phyloP scores from a whole-genome alignment of 1,140 invertebrate species.

The Drosophila elegans region DNA sequence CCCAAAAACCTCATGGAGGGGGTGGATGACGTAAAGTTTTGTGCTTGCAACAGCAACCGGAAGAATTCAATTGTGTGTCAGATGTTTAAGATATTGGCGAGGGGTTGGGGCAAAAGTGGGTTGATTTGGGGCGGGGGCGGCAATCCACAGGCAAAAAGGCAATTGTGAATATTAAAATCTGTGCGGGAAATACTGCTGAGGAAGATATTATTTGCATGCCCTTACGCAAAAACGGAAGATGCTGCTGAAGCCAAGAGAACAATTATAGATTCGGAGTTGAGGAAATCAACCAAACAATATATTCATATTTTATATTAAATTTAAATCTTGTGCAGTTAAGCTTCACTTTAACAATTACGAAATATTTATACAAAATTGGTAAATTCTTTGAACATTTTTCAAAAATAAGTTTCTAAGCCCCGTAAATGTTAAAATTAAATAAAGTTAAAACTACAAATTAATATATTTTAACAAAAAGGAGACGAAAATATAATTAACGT shows the following conservation, averaged over 20 bases:
- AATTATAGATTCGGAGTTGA: slow-evolving; percentile 6
- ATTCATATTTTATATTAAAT: too few relatives aligned
- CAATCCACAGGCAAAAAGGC: slow-evolving; percentile 20
- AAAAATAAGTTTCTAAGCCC: too few relatives aligned
- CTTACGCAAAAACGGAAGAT: slow-evolving; percentile 2
- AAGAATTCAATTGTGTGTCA: slow-evolving; percentile 82
- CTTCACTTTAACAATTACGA: too few relatives aligned
- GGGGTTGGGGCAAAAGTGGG: neutral
- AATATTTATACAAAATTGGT: too few relatives aligned
- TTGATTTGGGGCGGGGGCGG: neutral
- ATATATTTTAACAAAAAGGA: too few relatives aligned
- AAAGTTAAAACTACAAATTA: too few relatives aligned
- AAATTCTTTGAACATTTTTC: too few relatives aligned
- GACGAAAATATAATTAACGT: too few relatives aligned
- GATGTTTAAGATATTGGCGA: slow-evolving; percentile 28
- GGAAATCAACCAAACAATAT: too few relatives aligned
- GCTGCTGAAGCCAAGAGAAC: slow-evolving; percentile 1
- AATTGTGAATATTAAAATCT: slow-evolving; percentile 68
- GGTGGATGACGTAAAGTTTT: slow-evolving; percentile 60
- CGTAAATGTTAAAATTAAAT: too few relatives aligned
- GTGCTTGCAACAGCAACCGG: slow-evolving; percentile 64
- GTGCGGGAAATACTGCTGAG: slow-evolving; percentile 20
- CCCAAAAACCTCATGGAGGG: neutral
- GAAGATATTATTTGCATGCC: slow-evolving; percentile 34
- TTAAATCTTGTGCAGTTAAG: too few relatives aligned